Conservation (phyloP, 2,797 vertebrate species). For the Pseudocheirus occidentalis region DNA sequence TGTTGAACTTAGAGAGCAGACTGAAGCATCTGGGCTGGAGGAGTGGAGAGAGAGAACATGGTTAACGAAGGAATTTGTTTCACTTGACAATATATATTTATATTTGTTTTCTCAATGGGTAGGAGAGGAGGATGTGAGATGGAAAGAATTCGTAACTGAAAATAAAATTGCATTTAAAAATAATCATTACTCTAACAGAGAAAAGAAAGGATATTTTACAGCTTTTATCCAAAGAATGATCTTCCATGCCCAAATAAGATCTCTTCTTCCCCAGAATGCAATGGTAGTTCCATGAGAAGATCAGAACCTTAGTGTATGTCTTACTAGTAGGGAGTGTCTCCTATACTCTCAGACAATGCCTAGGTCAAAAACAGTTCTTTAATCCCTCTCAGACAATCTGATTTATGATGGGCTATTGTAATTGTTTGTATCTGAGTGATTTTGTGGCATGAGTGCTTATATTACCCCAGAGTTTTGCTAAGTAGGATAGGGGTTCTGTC, state of each 20-base stretch:
- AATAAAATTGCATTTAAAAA: background rate
- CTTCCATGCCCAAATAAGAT: constrained; percentile 54
- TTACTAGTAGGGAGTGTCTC: background rate
- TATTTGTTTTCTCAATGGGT: background rate
- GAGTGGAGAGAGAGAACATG: background rate
- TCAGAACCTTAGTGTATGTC: background rate
- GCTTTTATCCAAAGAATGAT: constrained; percentile 25
- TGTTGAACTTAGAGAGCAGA: background rate
- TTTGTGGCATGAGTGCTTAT: background rate
- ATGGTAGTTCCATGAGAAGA: constrained; percentile 19
- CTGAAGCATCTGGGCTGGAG: background rate
- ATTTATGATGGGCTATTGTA: background rate
- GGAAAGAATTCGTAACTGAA: background rate
- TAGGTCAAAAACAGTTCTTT: background rate
- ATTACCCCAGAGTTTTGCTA: constrained; percentile 42
- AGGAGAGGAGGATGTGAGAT: background rate
- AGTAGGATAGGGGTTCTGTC: constrained; percentile 15
- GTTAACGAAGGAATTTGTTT: background rate
- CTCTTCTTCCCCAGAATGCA: constrained; percentile 31
- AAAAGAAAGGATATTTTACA: constrained; percentile 51
- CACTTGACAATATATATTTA: background rate
- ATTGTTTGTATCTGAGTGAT: background rate
- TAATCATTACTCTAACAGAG: background rate
- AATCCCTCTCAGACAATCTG: background rate
- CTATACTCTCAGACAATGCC: background rate